Evolutionary conservation across 2,797 vertebrate species (phyloP).

Genomic region (Cyprinodon diabolis): DNA sequence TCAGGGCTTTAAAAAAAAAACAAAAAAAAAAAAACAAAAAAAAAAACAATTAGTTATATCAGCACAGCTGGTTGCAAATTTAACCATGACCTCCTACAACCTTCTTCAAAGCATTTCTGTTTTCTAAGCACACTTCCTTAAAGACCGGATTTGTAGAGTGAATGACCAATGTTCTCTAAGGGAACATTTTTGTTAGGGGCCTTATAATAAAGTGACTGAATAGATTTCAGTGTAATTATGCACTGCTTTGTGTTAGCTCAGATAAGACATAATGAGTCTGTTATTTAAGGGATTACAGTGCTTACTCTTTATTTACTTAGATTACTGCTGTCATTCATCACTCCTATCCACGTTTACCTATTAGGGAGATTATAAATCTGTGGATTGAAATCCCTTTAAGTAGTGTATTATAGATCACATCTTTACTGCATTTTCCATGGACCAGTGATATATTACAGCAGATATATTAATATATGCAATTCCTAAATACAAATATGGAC

Average conservation of each 20-base stretch:
- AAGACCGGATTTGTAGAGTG: not conserved
- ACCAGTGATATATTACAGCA: not conserved
- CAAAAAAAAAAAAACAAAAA: too few relatives aligned
- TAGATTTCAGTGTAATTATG: not conserved
- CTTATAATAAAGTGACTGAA: not conserved
- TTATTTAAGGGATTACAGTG: not conserved
- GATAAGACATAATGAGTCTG: not conserved
- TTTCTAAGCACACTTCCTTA: not conserved
- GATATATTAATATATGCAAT: not conserved
- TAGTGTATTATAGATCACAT: not conserved
- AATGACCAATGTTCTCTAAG: not conserved
- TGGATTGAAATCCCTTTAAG: not conserved
- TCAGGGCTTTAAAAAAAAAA: too few relatives aligned
- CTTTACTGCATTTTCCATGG: not conserved
- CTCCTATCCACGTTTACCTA: not conserved
- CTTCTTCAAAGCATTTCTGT: too few relatives aligned
- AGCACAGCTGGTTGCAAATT: too few relatives aligned
- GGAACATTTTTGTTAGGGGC: not conserved
- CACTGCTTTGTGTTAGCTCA: not conserved
- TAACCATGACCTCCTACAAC: too few relatives aligned
- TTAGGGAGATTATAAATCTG: not conserved
- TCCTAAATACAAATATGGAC: constrained; percentile 6
- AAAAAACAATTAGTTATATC: too few relatives aligned
- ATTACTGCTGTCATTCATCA: not conserved
- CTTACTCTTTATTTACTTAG: not conserved